Evolutionary conservation across 1,140 invertebrate species (phyloP), one percentile per base, ranked within the genome.

Genomic region (Leptinotarsa undecemlineata): DNA sequence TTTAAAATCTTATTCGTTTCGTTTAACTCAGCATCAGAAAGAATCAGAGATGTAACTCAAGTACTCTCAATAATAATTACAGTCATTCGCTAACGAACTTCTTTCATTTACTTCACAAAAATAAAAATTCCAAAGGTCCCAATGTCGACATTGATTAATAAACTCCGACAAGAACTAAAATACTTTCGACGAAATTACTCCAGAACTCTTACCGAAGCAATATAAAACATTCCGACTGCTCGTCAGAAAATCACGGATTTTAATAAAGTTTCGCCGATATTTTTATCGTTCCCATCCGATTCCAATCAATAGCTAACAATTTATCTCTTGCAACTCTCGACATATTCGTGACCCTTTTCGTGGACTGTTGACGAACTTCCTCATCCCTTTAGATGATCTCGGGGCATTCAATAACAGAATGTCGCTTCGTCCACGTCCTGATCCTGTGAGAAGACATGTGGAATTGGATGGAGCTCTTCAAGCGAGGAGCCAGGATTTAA

Each of bases 401-500:
- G 72, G 73, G 80, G 79, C 80, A 82, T 82, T 82, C 81, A 82
- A 82, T 82, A 82, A 82, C 80, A 82, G 76, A 79, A 81, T 81
- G 78, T 81, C 81, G 80, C 74, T 76, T 78, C 76, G 76, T 47
- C 71, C 72, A 71, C 64, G 75, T 62, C 68, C 76, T 77, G 78
- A 79, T 79, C 76, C 78, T 76, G 71, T 74, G 76, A 75, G 78
- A 71, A 77, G 78, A 79, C 78, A 76, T 76, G 76, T 73, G 78
- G 76, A 82, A 82, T 82, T 81, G 81, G 79, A 81, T 78, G 74
- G 78, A 76, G 81, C 77, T 77, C 80, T 76, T 66, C 79, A 76
- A 15, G 75, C 63, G 71, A 68, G 79, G 74, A 81, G 79, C 76
- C 76, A 77, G 84, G 82, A 83, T 84, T 85, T 85, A 85, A 85